phyloP scores from a whole-genome alignment of 2,888 invertebrate species.

The Ennomos erosarius region DNA sequence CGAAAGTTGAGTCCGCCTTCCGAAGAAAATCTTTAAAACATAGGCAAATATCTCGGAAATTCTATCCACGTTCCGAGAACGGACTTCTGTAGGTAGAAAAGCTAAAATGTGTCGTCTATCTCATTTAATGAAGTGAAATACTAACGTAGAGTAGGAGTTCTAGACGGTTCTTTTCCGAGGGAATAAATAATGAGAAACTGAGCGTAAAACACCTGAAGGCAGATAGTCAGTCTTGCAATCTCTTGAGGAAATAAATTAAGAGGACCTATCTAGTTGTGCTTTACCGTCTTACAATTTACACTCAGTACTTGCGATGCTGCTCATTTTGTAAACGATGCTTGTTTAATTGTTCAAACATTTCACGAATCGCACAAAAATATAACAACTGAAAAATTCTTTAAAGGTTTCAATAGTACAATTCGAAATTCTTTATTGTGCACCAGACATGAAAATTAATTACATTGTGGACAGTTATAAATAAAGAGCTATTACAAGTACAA shows the following conservation, averaged over 20 bases:
- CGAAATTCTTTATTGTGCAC: no score
- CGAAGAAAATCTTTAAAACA: slow-evolving; percentile 19
- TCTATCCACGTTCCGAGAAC: slow-evolving; percentile 28
- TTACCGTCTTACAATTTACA: slow-evolving; percentile 19
- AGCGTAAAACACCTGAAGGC: slow-evolving; percentile 34
- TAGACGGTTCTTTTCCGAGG: slow-evolving; percentile 29
- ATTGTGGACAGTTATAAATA: no score
- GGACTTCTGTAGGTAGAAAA: slow-evolving; percentile 6
- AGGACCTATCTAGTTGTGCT: slow-evolving; percentile 18
- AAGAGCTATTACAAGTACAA: no score
- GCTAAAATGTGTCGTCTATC: slow-evolving; percentile 34
- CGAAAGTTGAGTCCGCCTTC: neutral
- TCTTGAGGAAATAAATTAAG: slow-evolving; percentile 29
- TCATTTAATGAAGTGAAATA: slow-evolving; percentile 37
- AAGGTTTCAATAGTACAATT: no score
- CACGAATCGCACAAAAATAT: neutral
- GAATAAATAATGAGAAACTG: slow-evolving; percentile 39
- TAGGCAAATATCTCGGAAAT: slow-evolving; percentile 32
- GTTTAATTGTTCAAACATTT: slow-evolving; percentile 1
- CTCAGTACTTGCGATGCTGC: slow-evolving; percentile 13
- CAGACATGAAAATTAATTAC: no score
- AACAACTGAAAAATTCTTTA: no score
- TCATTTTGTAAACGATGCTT: slow-evolving; percentile 18
- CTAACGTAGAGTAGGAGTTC: slow-evolving; percentile 27
- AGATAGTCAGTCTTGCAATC: slow-evolving; percentile 29